phyloP scores from a whole-genome alignment of 2,888 invertebrate species.

The Drosophila leonis region DNA sequence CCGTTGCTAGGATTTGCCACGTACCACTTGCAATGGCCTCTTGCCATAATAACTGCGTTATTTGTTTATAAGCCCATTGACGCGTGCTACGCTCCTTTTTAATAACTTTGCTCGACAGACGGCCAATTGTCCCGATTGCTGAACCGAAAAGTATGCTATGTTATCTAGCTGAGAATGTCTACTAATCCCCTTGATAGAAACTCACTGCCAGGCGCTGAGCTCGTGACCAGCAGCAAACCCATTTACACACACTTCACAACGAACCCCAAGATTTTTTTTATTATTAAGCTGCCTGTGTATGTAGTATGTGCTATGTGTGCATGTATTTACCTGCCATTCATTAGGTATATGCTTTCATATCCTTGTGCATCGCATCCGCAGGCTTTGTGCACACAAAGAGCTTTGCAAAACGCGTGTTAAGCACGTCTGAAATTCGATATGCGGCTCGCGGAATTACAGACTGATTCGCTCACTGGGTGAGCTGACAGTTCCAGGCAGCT shows the following conservation, averaged over 20 bases:
- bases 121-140: no score
- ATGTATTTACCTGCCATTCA: conserved; percentile 7
- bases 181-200: neutral
- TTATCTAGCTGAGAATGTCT: neutral
- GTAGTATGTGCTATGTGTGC: neutral
- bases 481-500: conserved; percentile 6
- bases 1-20: no score
- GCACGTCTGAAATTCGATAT: conserved; percentile 63
- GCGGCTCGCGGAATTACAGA: conserved; percentile 19
- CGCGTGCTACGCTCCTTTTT: conserved; percentile 1
- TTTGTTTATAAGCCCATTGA: conserved; percentile 27
- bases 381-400: conserved; percentile 25
- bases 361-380: neutral
- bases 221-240: conserved; percentile 8
- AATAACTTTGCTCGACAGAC: conserved; percentile 6
- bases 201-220: conserved; percentile 2
- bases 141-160: conserved; percentile 5
- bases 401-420: conserved; percentile 33
- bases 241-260: neutral
- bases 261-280: conserved; percentile 6
- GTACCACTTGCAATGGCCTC: no score
- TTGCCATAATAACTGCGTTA: no score
- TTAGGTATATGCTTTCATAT: neutral
- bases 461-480: conserved; percentile 1
- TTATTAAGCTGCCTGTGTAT: neutral